These are phyloP conservation scores for Thysanoteuthis rhombus DNA, from an alignment of 2,888 invertebrate genomes.

Conservation along the genomic window DNA sequence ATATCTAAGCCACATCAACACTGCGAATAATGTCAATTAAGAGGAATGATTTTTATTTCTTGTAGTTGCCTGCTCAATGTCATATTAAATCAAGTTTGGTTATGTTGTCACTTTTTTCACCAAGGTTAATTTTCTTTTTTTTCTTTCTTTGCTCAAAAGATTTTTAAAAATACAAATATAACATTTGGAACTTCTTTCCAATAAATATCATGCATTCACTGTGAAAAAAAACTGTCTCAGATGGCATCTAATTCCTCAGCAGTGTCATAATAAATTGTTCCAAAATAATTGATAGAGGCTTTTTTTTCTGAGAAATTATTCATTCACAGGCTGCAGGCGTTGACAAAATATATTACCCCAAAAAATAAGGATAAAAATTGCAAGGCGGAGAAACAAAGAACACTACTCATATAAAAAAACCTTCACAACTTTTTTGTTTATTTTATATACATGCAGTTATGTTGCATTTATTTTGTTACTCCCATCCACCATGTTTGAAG, in stretches of 20 bases:
- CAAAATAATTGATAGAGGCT: not conserved
- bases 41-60: not conserved
- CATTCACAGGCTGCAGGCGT: not conserved
- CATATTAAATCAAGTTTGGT: not conserved
- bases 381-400: not conserved
- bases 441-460: no score
- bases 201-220: not conserved
- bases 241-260: not conserved
- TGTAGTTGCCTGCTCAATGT: not conserved
- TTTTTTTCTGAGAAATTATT: not conserved
- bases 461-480: no score
- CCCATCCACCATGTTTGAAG: no score
- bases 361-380: not conserved
- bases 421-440: no score
- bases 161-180: not conserved
- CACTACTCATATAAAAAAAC: no score
- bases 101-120: not conserved
- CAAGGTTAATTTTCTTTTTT: not conserved
- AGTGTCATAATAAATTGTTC: not conserved
- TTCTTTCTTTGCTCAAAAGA: not conserved
- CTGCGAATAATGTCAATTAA: not conserved
- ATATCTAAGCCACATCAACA: not conserved
- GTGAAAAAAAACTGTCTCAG: not conserved
- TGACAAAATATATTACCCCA: slow-evolving; percentile 12
- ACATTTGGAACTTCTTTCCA: not conserved